phyloP scores from a whole-genome alignment of 2,113 vertebrate species.

The Scomber japonicus region DNA sequence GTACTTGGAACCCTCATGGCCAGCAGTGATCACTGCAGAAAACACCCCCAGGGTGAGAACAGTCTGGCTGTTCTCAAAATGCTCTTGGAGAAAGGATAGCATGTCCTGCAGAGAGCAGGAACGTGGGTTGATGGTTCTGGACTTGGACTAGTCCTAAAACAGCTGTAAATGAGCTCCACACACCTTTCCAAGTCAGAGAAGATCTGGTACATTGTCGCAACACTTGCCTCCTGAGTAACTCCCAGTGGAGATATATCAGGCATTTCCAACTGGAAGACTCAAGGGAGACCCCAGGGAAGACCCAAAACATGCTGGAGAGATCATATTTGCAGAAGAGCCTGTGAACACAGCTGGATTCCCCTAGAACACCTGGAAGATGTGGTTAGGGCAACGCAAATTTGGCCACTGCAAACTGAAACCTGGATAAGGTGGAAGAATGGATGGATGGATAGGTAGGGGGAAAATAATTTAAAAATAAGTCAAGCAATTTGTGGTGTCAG shows the following conservation, averaged over 20 bases:
- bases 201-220: background rate
- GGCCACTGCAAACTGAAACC: background rate
- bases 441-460: background rate
- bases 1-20: no score
- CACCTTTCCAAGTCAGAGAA: background rate
- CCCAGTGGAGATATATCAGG: background rate
- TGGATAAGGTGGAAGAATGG: background rate
- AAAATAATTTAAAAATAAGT: no score
- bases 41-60: no score
- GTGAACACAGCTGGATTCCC: background rate
- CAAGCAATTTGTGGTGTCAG: no score
- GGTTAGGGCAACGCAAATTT: no score
- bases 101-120: background rate
- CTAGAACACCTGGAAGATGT: background rate
- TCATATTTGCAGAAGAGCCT: background rate
- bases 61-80: background rate
- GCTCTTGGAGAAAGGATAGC: background rate
- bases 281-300: background rate
- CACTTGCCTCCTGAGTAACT: background rate
- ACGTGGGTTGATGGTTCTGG: background rate
- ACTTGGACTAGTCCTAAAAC: background rate
- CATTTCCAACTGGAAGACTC: conserved; percentile 2
- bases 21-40: no score
- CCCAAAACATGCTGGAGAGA: conserved; percentile 4
- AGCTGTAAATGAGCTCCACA: no score